phyloP scores from a whole-genome alignment of 2,888 invertebrate species.

The Lydus trimaculatus region DNA sequence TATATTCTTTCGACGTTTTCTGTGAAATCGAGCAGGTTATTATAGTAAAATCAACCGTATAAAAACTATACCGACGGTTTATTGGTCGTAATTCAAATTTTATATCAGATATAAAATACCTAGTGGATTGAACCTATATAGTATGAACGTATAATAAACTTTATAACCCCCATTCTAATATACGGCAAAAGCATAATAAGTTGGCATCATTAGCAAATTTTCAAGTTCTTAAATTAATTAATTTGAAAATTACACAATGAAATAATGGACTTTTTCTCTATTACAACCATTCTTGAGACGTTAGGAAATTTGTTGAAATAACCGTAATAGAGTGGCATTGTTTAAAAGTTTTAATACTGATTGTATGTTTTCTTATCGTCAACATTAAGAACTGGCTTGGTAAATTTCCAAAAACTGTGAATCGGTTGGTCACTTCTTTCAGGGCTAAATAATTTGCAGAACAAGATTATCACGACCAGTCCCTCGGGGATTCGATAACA shows the following conservation, averaged over 20 bases:
- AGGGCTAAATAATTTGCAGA: no score
- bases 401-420: no score
- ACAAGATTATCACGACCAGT: no score
- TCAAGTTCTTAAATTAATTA: background rate
- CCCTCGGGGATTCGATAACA: no score
- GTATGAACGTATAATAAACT: constrained; percentile 17
- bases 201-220: background rate
- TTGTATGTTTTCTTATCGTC: no score
- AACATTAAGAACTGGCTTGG: no score
- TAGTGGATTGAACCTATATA: constrained; percentile 21
- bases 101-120: constrained; percentile 24
- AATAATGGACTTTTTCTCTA: no score
- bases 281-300: no score
- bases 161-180: constrained; percentile 8
- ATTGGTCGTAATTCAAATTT: constrained; percentile 29
- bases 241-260: background rate
- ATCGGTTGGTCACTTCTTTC: no score
- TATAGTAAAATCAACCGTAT: constrained; percentile 19
- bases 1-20: background rate
- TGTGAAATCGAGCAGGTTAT: constrained; percentile 14
- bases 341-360: no score
- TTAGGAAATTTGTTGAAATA: no score
- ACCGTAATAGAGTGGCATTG: no score
- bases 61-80: constrained; percentile 24
- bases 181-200: background rate